A percentile compares a stretch with the other conserved stretches of the same genome.
Conservation (phyloP, 1,140 invertebrate species). For the Diachasmimorpha longicaudata region DNA sequence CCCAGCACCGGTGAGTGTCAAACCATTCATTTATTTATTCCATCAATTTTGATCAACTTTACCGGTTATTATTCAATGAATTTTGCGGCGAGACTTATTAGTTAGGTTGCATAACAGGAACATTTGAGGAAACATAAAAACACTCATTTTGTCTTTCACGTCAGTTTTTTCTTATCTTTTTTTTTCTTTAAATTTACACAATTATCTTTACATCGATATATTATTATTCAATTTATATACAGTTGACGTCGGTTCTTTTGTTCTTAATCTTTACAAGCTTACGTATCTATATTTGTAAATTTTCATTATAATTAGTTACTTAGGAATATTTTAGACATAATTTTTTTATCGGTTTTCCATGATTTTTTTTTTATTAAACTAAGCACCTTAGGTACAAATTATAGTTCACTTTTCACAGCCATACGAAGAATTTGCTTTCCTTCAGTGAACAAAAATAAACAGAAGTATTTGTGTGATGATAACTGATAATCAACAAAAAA, state of each 20-base stretch:
- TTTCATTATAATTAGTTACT: not conserved
- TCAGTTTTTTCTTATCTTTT: conserved; percentile 28
- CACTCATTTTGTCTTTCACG: not conserved
- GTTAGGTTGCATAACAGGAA: too few species aligned
- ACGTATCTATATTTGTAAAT: not conserved
- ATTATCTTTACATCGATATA: conserved; percentile 55
- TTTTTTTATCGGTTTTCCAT: not conserved
- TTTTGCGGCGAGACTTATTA: too few species aligned
- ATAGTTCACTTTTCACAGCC: conserved; percentile 65
- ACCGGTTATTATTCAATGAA: too few species aligned
- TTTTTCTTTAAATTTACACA: conserved; percentile 47
- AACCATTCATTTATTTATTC: too few species aligned
- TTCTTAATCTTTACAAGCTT: not conserved
- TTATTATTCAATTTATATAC: conserved; percentile 60
- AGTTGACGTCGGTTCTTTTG: conserved; percentile 47
- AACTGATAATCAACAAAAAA: not conserved
- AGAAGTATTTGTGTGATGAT: conserved; percentile 44
- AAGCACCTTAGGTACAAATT: conserved; percentile 62
- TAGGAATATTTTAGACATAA: not conserved
- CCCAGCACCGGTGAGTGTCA: too few species aligned
- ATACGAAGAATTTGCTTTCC: conserved; percentile 62
- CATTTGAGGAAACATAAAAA: conserved; percentile 6
- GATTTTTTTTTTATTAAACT: conserved; percentile 53
- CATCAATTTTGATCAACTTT: too few species aligned
- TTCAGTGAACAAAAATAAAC: conserved; percentile 55